Evolutionary conservation across 1,140 invertebrate genomes (phyloP), one percentile per base, ranked within the genome.

Genomic region (Leptinotarsa defecta): DNA sequence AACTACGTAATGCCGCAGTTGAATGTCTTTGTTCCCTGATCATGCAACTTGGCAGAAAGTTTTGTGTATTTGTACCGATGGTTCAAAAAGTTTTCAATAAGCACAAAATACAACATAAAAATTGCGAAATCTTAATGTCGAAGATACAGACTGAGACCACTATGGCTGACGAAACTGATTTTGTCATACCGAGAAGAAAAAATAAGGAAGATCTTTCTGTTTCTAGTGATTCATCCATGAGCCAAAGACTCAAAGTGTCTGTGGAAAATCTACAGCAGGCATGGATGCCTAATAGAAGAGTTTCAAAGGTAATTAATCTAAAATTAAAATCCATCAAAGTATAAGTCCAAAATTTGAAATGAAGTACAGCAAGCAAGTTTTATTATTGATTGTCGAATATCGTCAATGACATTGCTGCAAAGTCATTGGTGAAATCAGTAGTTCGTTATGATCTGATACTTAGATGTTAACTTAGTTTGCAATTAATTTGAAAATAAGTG

Each of bases 21-120:
- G 95, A 98, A 69, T 96, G 96, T 0, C 86, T 99, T 0, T 95
- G 95, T 81, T 91, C 96, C 0, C 83, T 99, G 57, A 92, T 97
- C 4, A 88, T 93, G 19, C 96, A 98, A 84, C 87, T 99, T 52
- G 95, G 95, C 0, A 91, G 93, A 64, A 97, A 96, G 82, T 99
- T 94, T 85, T 90, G 92, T 76, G 95, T 98, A 49, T 99, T 98
- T 82, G 93, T 98, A 79, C 95, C 96, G 2, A 90, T 98, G 80
- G 94, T 98, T 2, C 92, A 94, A 79, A 95, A 94, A 84, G 91
- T 95, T 0, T 89, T 97, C 48, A 87, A 85, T 0, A 95, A 94
- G 80, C 95, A 98, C 82, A 92, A 92, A 81, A 96, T 98, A 48
- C 87, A 76, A 48, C 93, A 96, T 86, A 88, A 90, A 19, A 90